Percentiles rank a stretch among this genome's conserved stretches.
Conservation (phyloP, 2,113 vertebrate genomes). For the Myodes glareolus region DNA sequence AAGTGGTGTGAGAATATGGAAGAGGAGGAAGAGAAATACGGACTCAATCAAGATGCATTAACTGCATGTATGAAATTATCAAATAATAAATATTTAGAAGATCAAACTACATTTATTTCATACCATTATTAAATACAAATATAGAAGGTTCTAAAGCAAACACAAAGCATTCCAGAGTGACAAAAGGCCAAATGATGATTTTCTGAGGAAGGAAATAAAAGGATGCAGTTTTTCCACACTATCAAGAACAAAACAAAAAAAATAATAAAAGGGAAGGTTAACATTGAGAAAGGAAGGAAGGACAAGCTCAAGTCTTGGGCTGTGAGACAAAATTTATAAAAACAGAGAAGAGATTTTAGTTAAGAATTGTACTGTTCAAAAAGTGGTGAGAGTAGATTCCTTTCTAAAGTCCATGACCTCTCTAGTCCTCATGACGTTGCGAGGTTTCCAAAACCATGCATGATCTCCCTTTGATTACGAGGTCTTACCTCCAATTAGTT, state of each 20-base stretch:
- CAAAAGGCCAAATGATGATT: not conserved
- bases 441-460: not conserved
- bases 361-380: not conserved
- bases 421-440: accelerated
- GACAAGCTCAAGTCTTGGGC: no score
- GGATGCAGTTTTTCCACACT: not conserved
- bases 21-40: no score
- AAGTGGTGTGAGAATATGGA: not conserved
- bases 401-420: not conserved
- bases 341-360: not conserved
- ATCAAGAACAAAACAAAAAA: not conserved
- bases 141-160: not conserved
- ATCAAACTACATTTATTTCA: not conserved
- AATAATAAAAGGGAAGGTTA: not conserved
- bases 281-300: not conserved
- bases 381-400: not conserved
- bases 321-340: no score
- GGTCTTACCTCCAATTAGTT: not conserved
- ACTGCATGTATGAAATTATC: not conserved
- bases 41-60: not conserved
- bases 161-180: not conserved
- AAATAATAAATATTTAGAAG: not conserved
- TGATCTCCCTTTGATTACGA: not conserved
- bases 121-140: not conserved
- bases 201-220: not conserved